Percentiles rank a stretch among this genome's conserved stretches.
Conservation (phyloP, 2,113 vertebrate genomes). For the Bagarius yarrelli region DNA sequence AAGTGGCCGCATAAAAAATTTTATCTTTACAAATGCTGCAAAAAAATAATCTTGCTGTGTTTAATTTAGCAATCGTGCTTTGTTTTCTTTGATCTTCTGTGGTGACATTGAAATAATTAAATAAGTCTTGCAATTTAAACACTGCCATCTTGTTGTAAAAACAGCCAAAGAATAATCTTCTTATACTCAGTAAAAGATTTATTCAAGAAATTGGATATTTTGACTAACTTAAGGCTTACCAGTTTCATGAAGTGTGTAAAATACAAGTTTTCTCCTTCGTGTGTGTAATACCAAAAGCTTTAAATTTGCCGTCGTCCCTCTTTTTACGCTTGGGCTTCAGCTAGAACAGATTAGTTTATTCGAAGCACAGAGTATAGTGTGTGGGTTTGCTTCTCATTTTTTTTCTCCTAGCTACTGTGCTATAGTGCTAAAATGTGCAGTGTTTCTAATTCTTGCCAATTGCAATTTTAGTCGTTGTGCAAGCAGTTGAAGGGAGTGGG, state of each 20-base stretch:
- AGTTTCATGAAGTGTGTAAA: neutral
- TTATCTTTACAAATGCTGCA: neutral
- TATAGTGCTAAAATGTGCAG: slow-evolving; percentile 9
- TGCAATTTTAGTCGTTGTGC: slow-evolving; percentile 30
- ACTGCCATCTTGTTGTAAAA: neutral
- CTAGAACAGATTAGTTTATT: slow-evolving; percentile 39
- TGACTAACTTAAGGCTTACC: neutral
- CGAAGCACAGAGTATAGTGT: slow-evolving; percentile 36
- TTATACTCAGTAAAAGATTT: neutral
- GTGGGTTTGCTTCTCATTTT: slow-evolving; percentile 27
- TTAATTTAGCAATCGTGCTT: neutral
- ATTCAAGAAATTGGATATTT: neutral
- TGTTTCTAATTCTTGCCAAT: slow-evolving; percentile 9
- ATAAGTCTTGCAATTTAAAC: neutral
- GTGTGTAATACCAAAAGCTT: neutral
- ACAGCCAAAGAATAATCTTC: neutral
- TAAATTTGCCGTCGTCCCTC: neutral
- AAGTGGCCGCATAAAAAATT: neutral
- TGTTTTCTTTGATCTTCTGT: neutral
- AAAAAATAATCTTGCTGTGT: neutral
- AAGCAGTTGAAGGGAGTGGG: slow-evolving; percentile 43
- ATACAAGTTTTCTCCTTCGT: neutral
- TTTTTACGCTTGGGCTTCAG: slow-evolving; percentile 26
- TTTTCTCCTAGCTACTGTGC: slow-evolving; percentile 33
- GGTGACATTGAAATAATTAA: neutral